Evolutionary conservation across 2,888 invertebrate species (phyloP), one percentile per base, ranked within the genome.

Genomic region (Nezara viridula): DNA sequence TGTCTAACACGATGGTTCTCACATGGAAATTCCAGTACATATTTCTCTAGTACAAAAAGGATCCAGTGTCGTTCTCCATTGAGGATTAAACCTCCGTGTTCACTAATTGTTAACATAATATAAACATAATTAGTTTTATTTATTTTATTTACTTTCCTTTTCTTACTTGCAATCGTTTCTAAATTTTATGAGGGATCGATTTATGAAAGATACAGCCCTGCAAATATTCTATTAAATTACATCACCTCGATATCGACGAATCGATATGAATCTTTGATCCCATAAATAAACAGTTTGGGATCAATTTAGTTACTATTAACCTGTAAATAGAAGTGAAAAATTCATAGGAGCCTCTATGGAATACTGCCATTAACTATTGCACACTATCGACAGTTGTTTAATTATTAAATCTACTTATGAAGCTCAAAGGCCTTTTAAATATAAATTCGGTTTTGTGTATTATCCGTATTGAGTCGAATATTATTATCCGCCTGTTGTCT

Each of bases 241-340:
- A 66, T 66, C 66, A 66, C 19, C 32, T 19, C 19, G 5, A 66
- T 32, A 6, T 16, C 16, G 5, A 6, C 12, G 66, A 66, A 66
- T 32, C 66, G 66, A 66, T 66, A 66, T 66, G 66, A 66, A 66
- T 66, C 66, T 66, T 66, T 66, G 66, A 66, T 66, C 32, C 32
- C 66, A 6, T 19, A 32, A 19, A 19, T 66, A 66, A 66, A n/a
- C n/a, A 32, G 66, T 16, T 66, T 32, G 16, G 7, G 66, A 32
- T 66, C 66, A 32, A 66, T 66, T 66, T 66, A 32, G 32, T 16
- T 16, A 32, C 66, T 32, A 66, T 19, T 32, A 66, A 4, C 14
- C 32, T 0, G 5, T 66, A 19, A 66, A 37, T 32, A 5, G 66
- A 32, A 6, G 19, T 66, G 7, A 32, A 66, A 66, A 16, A 66